Evolutionary conservation across 2,797 vertebrate genomes (phyloP), one percentile per base, ranked within the genome.

Genomic region (Triplophysa yarkandensis): DNA sequence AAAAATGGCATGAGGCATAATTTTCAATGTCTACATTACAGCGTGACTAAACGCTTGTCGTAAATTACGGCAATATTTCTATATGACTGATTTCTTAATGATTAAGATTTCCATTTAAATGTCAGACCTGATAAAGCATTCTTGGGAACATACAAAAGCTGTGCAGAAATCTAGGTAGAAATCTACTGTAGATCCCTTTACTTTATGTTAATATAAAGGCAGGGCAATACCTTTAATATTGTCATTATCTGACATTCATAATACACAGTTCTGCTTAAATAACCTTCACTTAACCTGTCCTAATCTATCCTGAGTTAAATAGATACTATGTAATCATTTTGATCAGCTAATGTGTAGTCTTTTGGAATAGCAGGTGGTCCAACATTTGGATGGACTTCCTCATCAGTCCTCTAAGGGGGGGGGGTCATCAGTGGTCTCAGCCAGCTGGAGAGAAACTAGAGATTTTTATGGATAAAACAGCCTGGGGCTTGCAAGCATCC

Each of bases 391-490:
- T 63, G 25, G 48, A 57, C 50, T 62, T 66, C 67, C 68, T 58
- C 32, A 72, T 77, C 65, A 44, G 48, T 32, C 17, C 44, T 63
- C 32, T 73, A 73, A 39, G 48, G 55, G 50, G 61, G 34, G 39
- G 71, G 69, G 48, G 50, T 63, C 46, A 57, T 7, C 58, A 61
- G 13, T 44, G 34, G 50, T 28, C 17, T 36, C n/a, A 3, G 69
- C 78, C 67, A 77, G 76, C 46, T 78, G 81, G 81, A 77, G 27
- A 28, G 13, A 70, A 21, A 71, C 80, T 55, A 46, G 67, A 82
- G 81, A 83, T 77, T 57, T 27, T 71, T 52, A 63, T 78, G 71
- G 71, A 63, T 27, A 17, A 75, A 84, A 85, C 77, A 77, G 82
- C 83, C 27, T 54, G 23, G 23, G 25, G 23, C 11, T 10, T 54